Conservation (phyloP, 1,140 invertebrate genomes). For the Coenobita brevimanus region DNA sequence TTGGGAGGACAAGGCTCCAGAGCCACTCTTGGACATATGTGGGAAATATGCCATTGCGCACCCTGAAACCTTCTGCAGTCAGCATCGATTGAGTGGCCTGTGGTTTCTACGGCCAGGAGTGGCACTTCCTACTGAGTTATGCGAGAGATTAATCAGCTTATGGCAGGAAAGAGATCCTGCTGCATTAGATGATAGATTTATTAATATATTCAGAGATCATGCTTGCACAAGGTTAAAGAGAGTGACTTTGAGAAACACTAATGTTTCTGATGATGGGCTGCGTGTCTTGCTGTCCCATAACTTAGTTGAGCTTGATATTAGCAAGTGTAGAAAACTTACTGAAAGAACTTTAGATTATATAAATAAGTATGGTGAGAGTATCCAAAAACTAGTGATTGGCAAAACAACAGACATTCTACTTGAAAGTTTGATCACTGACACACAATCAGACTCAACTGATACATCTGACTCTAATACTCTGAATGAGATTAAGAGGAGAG, state of each 20-base stretch:
- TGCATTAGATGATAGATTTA: constrained; percentile 75
- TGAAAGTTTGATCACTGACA: constrained; percentile 74
- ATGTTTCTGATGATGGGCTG: constrained; percentile 82
- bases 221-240: constrained; percentile 80
- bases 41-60: constrained; percentile 55
- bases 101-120: constrained; percentile 75
- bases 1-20: constrained; percentile 50
- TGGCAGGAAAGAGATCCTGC: constrained; percentile 73
- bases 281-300: constrained; percentile 81
- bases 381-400: constrained; percentile 48
- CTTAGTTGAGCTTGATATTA: constrained; percentile 82
- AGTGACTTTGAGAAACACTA: constrained; percentile 82
- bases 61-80: constrained; percentile 50
- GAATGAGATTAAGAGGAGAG: constrained; percentile 61
- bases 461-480: constrained; percentile 33
- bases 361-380: constrained; percentile 54
- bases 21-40: constrained; percentile 49
- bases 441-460: constrained; percentile 59
- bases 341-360: constrained; percentile 74
- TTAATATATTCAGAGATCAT: constrained; percentile 82
- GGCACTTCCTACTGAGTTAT: constrained; percentile 81
- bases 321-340: constrained; percentile 81
- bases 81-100: constrained; percentile 23
- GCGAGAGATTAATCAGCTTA: constrained; percentile 80
- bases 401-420: constrained; percentile 59